Evolutionary conservation across 2,113 vertebrate species (phyloP).

Genomic region (Callipepla squamata): DNA sequence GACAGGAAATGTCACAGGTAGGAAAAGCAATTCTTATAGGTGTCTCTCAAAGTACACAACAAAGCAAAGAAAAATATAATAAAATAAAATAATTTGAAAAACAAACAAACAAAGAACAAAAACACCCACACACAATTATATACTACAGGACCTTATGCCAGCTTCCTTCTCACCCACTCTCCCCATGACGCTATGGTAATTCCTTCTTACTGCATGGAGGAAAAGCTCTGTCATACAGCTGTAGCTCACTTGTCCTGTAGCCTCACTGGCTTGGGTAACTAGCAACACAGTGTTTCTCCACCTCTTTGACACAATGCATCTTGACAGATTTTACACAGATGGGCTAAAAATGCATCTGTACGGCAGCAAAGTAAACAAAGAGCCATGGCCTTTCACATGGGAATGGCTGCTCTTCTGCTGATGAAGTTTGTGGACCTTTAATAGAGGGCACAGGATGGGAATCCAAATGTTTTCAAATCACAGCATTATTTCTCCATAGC

Average conservation of each 20-base stretch:
- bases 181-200: background rate
- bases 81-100: background rate
- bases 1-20: background rate
- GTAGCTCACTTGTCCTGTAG: constrained; percentile 6
- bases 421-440: background rate
- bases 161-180: background rate
- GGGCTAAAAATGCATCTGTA: background rate
- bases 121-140: background rate
- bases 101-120: background rate
- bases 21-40: background rate
- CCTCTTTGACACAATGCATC: background rate
- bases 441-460: background rate
- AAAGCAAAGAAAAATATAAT: background rate
- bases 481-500: background rate
- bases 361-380: background rate
- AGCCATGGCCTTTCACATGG: background rate
- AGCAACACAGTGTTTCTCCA: background rate
- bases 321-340: background rate
- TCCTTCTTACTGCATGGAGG: constrained; percentile 28
- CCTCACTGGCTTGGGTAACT: background rate
- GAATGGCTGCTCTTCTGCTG: background rate
- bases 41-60: background rate
- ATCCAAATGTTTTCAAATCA: constrained; percentile 6
- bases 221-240: constrained; percentile 19
- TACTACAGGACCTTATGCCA: background rate